A percentile compares a stretch with the other conserved stretches of the same genome.
These are phyloP conservation scores for Brachyopa scutellaris DNA, from an alignment of 2,888 invertebrate genomes.

Conservation along the genomic window DNA sequence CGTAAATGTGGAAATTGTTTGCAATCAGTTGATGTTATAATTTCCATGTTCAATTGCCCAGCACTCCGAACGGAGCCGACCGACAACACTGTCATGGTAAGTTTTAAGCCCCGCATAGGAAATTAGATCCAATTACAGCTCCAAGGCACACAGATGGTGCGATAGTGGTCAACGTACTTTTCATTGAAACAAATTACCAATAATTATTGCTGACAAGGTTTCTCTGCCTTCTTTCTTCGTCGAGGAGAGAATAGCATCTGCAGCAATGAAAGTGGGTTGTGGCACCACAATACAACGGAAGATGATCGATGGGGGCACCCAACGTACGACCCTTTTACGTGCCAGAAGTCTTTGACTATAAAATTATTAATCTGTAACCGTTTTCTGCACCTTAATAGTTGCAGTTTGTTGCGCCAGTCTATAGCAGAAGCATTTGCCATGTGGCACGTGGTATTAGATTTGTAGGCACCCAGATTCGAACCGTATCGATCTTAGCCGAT, in stretches of 20 bases:
- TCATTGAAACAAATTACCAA: conserved; percentile 68
- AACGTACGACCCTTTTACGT: conserved; percentile 68
- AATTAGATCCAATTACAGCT: conserved; percentile 53
- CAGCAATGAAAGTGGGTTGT: conserved; percentile 34
- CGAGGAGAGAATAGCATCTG: background rate
- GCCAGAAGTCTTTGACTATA: conserved; percentile 40
- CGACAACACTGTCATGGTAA: conserved; percentile 33
- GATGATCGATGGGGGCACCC: conserved; percentile 51
- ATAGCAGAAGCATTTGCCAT: conserved; percentile 53
- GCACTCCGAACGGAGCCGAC: conserved; percentile 40
- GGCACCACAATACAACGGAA: conserved; percentile 7
- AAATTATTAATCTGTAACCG: conserved; percentile 64
- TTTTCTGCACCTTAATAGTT: conserved; percentile 63
- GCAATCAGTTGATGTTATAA: conserved; percentile 47
- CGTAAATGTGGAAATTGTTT: background rate
- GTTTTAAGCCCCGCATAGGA: conserved; percentile 47
- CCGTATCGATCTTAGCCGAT: conserved; percentile 50
- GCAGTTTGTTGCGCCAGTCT: conserved; percentile 52
- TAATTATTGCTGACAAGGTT: conserved; percentile 65
- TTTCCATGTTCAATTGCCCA: conserved; percentile 39
- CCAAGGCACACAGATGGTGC: conserved; percentile 33
- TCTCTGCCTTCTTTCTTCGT: background rate
- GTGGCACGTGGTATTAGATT: conserved; percentile 61
- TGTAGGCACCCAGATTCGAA: conserved; percentile 30
- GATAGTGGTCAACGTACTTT: conserved; percentile 61